Conservation (phyloP, 2,113 vertebrate genomes). For the Tupaia tana region DNA sequence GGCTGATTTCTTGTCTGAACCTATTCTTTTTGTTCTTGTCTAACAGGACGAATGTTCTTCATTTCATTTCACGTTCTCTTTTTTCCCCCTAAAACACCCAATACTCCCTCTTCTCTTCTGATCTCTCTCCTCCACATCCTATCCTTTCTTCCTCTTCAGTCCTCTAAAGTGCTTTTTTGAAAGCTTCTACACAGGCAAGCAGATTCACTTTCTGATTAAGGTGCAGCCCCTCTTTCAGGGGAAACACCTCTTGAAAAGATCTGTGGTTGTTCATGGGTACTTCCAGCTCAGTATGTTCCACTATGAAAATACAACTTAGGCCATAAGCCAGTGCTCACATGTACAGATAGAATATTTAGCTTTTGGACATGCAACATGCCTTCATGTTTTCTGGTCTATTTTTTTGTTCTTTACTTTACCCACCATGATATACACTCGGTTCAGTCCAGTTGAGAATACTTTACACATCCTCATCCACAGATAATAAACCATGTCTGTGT, state of each 20-base stretch:
- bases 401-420: background rate
- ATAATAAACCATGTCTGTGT: no score
- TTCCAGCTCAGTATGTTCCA: background rate
- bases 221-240: accelerated
- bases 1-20: background rate
- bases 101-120: background rate
- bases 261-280: background rate
- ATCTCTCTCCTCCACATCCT: background rate
- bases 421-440: no score
- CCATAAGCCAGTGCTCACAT: background rate
- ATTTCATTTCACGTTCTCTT: constrained; percentile 37
- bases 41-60: background rate
- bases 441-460: no score
- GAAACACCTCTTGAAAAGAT: background rate
- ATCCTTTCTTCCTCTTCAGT: background rate
- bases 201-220: background rate
- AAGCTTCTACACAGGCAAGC: background rate
- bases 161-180: background rate
- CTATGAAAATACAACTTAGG: background rate
- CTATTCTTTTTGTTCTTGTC: background rate
- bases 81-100: background rate
- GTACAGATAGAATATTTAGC: background rate
- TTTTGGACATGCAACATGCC: no score
- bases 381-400: background rate
- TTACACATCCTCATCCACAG: no score